Evolutionary conservation across 2,797 vertebrate species (phyloP).

Genomic region (Phrynocephalus guinanensis): DNA sequence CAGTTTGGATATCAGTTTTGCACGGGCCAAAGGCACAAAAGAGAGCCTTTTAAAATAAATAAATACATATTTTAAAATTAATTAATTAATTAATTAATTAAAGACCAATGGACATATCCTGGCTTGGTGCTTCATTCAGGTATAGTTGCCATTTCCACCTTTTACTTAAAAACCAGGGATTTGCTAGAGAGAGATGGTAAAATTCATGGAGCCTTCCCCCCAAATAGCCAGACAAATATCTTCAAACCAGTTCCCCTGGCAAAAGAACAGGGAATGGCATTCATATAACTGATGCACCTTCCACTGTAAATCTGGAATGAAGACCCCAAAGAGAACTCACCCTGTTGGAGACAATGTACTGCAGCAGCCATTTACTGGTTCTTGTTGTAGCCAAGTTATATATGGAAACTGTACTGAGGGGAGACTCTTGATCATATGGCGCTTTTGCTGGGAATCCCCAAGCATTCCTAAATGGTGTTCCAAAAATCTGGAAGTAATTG

Average conservation of each 20-base stretch:
- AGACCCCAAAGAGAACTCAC: background rate
- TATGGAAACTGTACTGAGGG: background rate
- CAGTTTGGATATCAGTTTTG: background rate
- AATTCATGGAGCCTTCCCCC: background rate
- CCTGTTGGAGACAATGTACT: constrained; percentile 18
- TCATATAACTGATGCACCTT: constrained; percentile 23
- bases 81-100: no score
- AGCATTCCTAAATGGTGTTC: constrained; percentile 3
- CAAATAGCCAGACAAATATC: background rate
- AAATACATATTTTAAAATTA: no score
- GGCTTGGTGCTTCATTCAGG: background rate
- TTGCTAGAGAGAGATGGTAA: background rate
- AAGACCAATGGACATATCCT: background rate
- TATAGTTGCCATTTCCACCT: background rate
- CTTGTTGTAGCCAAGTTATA: background rate
- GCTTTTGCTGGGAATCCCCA: constrained; percentile 1
- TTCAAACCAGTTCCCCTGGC: background rate
- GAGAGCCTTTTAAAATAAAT: no score
- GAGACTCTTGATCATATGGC: background rate
- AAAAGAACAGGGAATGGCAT: background rate
- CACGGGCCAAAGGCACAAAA: background rate
- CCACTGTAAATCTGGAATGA: constrained; percentile 40
- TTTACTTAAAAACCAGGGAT: background rate
- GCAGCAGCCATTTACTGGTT: constrained; percentile 3
- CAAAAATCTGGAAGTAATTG: constrained; percentile 31